Percentiles rank a stretch among this genome's conserved stretches.
Conservation (phyloP, 1,140 invertebrate species). For the Hesperophylax magnus region DNA sequence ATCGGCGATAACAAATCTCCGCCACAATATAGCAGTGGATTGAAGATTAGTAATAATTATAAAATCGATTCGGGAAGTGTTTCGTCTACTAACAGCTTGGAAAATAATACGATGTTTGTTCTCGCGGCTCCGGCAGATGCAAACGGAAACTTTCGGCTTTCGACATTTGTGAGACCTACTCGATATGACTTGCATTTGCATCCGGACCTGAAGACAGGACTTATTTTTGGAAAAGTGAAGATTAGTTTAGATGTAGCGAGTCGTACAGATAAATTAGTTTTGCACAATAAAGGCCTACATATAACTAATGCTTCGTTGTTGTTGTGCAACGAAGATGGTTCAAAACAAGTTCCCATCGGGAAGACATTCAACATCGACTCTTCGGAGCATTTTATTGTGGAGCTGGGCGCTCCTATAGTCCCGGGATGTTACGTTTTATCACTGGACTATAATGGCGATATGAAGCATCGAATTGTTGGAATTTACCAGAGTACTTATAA, state of each 20-base stretch:
- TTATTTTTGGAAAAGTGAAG: conserved; percentile 80
- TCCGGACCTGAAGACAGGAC: conserved; percentile 79
- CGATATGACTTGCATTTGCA: conserved; percentile 83
- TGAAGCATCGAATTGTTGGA: conserved; percentile 80
- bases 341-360: conserved; percentile 50
- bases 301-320: conserved; percentile 67
- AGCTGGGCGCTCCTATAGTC: conserved; percentile 68
- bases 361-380: conserved; percentile 41
- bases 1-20: conserved; percentile 20
- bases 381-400: conserved; percentile 67
- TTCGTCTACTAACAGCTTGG: background rate
- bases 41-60: background rate
- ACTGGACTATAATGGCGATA: conserved; percentile 79
- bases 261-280: conserved; percentile 74
- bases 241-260: conserved; percentile 77
- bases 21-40: background rate
- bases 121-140: background rate
- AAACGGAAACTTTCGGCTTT: conserved; percentile 72
- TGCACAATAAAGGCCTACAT: conserved; percentile 79
- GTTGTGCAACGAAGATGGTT: conserved; percentile 44
- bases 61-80: background rate
- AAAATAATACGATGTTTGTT: conserved; percentile 4
- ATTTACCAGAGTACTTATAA: conserved; percentile 86
- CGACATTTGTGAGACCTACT: conserved; percentile 76
- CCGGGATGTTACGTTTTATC: conserved; percentile 75